Percentiles rank a stretch among this genome's conserved stretches.
Conservation (phyloP, 2,888 invertebrate species). For the Melinopterus prodromus region DNA sequence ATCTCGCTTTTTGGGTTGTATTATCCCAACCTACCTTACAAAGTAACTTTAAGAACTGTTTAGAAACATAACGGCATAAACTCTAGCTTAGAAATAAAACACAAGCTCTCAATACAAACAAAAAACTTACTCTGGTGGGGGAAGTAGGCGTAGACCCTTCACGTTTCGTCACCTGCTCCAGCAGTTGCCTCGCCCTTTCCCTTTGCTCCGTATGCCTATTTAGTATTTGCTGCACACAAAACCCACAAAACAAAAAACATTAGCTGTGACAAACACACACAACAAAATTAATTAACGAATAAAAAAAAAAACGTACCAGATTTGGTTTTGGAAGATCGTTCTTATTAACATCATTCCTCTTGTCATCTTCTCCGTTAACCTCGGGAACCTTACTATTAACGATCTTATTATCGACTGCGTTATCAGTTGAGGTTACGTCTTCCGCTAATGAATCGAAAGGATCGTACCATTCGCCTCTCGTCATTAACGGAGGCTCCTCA, state of each 20-base stretch:
- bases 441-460: slow-evolving; percentile 92
- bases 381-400: slow-evolving; percentile 46
- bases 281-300: slow-evolving; percentile 7
- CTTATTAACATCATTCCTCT: slow-evolving; percentile 42
- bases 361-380: slow-evolving; percentile 45
- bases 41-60: no score
- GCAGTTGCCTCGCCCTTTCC: slow-evolving; percentile 82
- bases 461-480: slow-evolving; percentile 84
- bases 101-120: neutral
- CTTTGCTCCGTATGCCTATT: slow-evolving; percentile 86
- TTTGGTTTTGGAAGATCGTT: slow-evolving; percentile 57
- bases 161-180: slow-evolving; percentile 76
- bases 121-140: slow-evolving; percentile 61
- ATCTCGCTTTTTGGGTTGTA: no score
- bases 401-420: slow-evolving; percentile 43
- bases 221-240: slow-evolving; percentile 71
- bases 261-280: slow-evolving; percentile 22
- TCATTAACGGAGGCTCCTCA: slow-evolving; percentile 71
- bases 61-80: no score
- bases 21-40: no score
- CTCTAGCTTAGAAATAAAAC: slow-evolving; percentile 9
- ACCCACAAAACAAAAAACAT: slow-evolving; percentile 40
- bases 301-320: slow-evolving; percentile 48
- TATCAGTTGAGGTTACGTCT: slow-evolving; percentile 57
- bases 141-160: slow-evolving; percentile 60